Conservation (phyloP, 2,113 vertebrate species). For the Tenrec ecaudatus region DNA sequence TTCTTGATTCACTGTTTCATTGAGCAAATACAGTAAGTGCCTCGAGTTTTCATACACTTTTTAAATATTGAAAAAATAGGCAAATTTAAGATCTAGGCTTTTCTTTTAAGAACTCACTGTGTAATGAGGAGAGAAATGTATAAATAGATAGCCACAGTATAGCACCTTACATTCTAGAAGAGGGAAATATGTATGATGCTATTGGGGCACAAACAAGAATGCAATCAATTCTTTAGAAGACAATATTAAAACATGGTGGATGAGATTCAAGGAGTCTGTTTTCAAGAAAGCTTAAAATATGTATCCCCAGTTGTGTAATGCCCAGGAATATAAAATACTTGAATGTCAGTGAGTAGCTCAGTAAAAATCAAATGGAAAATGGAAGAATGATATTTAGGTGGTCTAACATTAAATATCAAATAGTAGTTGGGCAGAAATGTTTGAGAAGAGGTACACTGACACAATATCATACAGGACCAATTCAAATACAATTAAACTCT, state of each 20-base stretch:
- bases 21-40: not conserved
- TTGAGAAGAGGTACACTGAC: not conserved
- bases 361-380: not conserved
- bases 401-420: not conserved
- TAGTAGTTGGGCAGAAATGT: not conserved
- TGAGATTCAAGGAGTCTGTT: fast-evolving
- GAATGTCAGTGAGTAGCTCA: not conserved
- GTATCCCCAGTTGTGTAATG: not conserved
- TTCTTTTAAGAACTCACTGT: not conserved
- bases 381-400: not conserved
- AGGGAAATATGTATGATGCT: not conserved
- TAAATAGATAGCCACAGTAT: not conserved
- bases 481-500: not conserved
- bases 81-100: not conserved
- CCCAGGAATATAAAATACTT: not conserved
- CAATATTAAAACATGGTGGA: not conserved
- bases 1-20: not conserved
- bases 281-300: not conserved
- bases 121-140: not conserved
- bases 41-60: not conserved
- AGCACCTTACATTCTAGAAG: not conserved
- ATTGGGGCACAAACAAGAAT: not conserved
- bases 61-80: not conserved
- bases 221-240: not conserved
- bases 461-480: not conserved